Evolutionary conservation across 2,888 invertebrate species (phyloP), one percentile per base, ranked within the genome.

Genomic region (Ferrisia virgata): DNA sequence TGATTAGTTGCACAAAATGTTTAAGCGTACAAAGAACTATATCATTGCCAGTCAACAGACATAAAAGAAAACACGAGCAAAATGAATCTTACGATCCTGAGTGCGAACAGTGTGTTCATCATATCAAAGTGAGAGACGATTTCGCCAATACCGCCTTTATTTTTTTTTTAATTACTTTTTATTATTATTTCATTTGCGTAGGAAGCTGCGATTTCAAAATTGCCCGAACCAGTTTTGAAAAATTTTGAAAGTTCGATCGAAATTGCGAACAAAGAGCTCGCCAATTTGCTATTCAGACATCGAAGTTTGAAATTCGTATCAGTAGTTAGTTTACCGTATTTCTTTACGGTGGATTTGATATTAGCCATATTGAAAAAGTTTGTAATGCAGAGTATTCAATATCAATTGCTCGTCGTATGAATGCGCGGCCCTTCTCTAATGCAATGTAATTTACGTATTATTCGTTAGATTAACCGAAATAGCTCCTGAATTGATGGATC

Each of bases 181-280:
- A 11, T 33, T 33, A 33, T 1, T 72, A 9, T 31, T 69, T 31
- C 15, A 33, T 76, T 4, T 76, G 5, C 88, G 85, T 88, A 96
- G 95, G 95, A 96, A 89, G 95, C 97, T 15, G 90, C 96, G 85
- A 92, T 94, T 36, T 96, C 95, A 86, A 94, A 95, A 88, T 92
- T 98, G 86, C 97, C 97, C 11, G 96, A 96, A 88, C 94, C 95
- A 0, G 96, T 98, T 87, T 91, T 96, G 89, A 94, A 93, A 87
- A 94, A 96, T 87, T 95, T 98, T 89, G 96, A 97, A 91, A 95
- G 96, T 88, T 97, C 96, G 0, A 96, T 97, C 86, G 96, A 97
- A 88, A 93, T 95, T 0, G 96, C 97, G 0, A 97, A 98, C 89
- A 95, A 93, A 88, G 97, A 97, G 2, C 89, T 98, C 33, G 91